Conservation (phyloP, 2,113 vertebrate genomes). For the Nicator chloris region DNA sequence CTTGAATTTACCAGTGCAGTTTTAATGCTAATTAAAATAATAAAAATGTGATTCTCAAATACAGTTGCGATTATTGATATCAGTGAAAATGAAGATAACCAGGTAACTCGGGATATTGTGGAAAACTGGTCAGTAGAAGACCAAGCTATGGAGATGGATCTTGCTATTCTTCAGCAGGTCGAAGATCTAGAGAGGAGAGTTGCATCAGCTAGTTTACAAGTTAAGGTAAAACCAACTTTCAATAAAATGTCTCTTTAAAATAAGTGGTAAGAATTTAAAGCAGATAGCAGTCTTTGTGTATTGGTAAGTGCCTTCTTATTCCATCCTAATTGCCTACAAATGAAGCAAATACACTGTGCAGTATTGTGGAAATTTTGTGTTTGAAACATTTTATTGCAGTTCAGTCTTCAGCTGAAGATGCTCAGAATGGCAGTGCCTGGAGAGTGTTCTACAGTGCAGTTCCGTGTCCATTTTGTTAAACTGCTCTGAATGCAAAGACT, state of each 20-base stretch:
- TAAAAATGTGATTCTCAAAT: slow-evolving; percentile 68
- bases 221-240: slow-evolving; percentile 82
- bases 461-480: not conserved
- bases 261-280: slow-evolving; percentile 15
- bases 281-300: not conserved
- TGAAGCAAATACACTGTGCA: not conserved
- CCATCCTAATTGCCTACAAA: not conserved
- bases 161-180: slow-evolving; percentile 87
- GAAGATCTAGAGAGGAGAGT: slow-evolving; percentile 92
- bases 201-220: slow-evolving; percentile 87
- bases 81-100: slow-evolving; percentile 80
- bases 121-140: slow-evolving; percentile 93
- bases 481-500: not conserved
- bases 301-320: slow-evolving; percentile 35
- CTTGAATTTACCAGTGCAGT: not conserved
- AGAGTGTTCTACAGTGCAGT: not conserved
- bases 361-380: not conserved
- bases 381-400: not conserved
- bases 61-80: slow-evolving; percentile 82
- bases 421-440: not conserved
- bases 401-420: not conserved
- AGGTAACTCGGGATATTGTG: slow-evolving; percentile 80
- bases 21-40: slow-evolving; percentile 44
- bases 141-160: slow-evolving; percentile 90
- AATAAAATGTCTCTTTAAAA: slow-evolving; percentile 52